Evolutionary conservation across 2,797 vertebrate genomes (phyloP).

Genomic region (Melanotaenia parkinsoni): DNA sequence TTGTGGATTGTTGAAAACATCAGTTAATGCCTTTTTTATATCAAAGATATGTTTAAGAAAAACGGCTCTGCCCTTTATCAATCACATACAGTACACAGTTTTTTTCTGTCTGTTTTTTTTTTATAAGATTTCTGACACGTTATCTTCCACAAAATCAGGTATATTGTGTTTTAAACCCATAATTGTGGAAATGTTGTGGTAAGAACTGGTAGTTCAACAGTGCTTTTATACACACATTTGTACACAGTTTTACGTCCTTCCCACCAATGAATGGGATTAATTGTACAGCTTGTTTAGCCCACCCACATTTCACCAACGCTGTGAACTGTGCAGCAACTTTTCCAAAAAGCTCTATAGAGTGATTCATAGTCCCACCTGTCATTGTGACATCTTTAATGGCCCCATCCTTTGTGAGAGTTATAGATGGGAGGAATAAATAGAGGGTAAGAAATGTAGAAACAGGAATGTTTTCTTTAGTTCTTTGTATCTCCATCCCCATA

Average conservation of each 20-base stretch:
- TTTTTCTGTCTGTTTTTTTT: neutral
- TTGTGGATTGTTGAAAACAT: too few relatives aligned
- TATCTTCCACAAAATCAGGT: neutral
- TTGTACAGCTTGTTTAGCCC: constrained; percentile 73
- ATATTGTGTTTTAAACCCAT: neutral
- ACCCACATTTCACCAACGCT: constrained; percentile 68
- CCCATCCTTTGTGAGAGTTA: constrained; percentile 67
- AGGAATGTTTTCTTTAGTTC: constrained; percentile 62
- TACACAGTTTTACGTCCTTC: constrained; percentile 28
- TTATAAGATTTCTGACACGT: neutral
- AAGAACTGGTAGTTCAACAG: neutral
- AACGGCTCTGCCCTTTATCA: too few relatives aligned
- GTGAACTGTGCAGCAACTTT: constrained; percentile 62
- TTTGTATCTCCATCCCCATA: constrained; percentile 52
- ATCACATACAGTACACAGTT: neutral
- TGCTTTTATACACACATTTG: constrained; percentile 14
- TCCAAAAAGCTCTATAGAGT: constrained; percentile 65
- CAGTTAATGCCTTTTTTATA: too few relatives aligned
- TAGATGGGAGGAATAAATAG: constrained; percentile 58
- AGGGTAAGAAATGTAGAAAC: constrained; percentile 57
- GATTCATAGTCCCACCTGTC: constrained; percentile 79
- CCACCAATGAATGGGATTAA: constrained; percentile 59
- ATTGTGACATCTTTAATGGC: constrained; percentile 73
- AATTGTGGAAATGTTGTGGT: neutral
- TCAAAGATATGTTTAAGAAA: too few relatives aligned